These are phyloP conservation scores for Dorcus hopei DNA, from an alignment of 2,888 invertebrate species.

Conservation along the genomic window DNA sequence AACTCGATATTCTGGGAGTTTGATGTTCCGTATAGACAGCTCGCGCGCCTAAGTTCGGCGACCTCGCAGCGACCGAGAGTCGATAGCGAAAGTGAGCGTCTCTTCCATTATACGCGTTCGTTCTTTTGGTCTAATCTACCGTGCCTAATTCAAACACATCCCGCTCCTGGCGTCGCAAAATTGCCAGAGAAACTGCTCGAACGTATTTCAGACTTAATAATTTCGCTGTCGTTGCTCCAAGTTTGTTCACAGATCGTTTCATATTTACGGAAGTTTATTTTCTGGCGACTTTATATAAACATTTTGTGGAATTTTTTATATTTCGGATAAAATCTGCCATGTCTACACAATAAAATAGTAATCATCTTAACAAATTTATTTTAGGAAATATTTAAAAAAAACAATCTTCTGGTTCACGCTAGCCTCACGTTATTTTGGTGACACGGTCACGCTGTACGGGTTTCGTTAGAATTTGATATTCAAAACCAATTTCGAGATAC, in stretches of 20 bases:
- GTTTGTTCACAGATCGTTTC: not conserved
- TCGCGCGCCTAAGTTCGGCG: conserved; percentile 21
- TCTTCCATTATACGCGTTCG: conserved; percentile 26
- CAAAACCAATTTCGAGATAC: too few relatives aligned
- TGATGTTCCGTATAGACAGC: conserved; percentile 16
- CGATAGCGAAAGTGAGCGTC: conserved; percentile 38
- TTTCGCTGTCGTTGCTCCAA: not conserved
- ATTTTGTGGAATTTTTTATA: too few relatives aligned
- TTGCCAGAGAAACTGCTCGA: not conserved
- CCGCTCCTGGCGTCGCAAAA: not conserved
- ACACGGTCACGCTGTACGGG: too few relatives aligned
- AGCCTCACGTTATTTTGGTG: too few relatives aligned
- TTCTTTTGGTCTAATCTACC: conserved; percentile 23
- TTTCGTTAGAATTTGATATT: too few relatives aligned
- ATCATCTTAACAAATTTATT: too few relatives aligned
- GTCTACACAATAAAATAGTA: too few relatives aligned
- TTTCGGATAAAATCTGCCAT: too few relatives aligned
- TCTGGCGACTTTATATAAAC: too few relatives aligned
- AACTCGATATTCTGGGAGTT: conserved; percentile 10
- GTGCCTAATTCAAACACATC: conserved; percentile 15
- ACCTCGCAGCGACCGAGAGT: conserved; percentile 28
- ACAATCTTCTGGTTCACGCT: too few relatives aligned
- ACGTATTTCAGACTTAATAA: not conserved
- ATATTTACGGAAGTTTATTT: not conserved
- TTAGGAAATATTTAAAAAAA: too few relatives aligned